Base-by-base conservation (phyloP, 2,113 vertebrate species). In the Chamaetylas fuelleborni region DNA sequence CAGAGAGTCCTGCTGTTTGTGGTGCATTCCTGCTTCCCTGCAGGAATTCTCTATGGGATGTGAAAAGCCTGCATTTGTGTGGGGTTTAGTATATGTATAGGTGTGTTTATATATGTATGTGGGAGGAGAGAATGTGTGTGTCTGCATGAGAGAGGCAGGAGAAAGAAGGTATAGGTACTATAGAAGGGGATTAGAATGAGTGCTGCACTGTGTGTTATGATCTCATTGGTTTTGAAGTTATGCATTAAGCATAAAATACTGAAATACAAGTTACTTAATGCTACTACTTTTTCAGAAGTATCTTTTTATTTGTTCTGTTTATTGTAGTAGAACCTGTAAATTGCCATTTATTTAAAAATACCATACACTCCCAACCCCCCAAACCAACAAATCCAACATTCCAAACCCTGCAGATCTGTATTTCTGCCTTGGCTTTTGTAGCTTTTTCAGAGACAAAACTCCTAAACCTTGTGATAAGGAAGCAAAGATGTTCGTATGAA, bases 301-400 rank as follows among this genome's bases (percentile, higher is more conserved):
- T 34, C 1, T 18, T 81, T 72, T 78, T 51, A 45, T 67, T 60
- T 47, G 2, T 12, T 61, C 47, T 72, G 7, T 67, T 66, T 60
- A 4, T 45, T 81, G 14, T 47, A 70, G 19, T 64, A 48, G 79
- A 78, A 62, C 19, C 43, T 19, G 7, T 70, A 67, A 40, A 72
- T 57, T 69, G 31, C 8, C 11, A 2, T 65, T 83, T 61, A 45
- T 72, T 53, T 24, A 57, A 86, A 80, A 79, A 74, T 6, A 19
- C 6, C 26, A 20, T 13, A 6, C 5, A 2, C 4, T n/a, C 10
- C 19, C 17, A 8, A 4, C 2, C 1, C 5, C 8, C 4, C 23
- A 28, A 64, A 40, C 54, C 3, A 66, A 34, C 23, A 89, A 80
- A 40, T 43, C 8, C 4, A 62, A 1, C 18, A 45, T 26, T 19